A percentile compares a stretch with the other conserved stretches of the same genome.
phyloP scores from a whole-genome alignment of 2,797 vertebrate species.

The Hippopotamyrus pictus region DNA sequence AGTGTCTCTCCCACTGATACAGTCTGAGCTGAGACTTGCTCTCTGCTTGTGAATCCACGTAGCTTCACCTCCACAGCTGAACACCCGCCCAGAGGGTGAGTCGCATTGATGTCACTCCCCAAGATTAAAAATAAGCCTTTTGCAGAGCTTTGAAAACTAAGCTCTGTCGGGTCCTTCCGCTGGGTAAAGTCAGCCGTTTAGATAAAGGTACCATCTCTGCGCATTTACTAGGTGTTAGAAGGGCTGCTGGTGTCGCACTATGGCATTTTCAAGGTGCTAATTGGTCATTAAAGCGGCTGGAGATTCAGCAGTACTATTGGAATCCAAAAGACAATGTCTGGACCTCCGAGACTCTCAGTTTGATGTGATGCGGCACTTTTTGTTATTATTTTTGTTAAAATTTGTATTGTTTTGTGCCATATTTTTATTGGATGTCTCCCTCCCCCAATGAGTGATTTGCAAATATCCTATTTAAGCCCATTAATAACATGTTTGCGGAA shows the following conservation, averaged over 20 bases:
- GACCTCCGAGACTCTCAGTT: background rate
- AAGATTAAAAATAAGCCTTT: background rate
- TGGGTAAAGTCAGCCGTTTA: conserved; percentile 17
- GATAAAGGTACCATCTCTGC: conserved; percentile 37
- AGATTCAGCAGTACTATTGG: background rate
- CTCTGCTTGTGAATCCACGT: background rate
- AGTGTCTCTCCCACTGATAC: background rate
- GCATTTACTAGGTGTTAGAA: conserved; percentile 40
- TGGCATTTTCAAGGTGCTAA: conserved; percentile 46
- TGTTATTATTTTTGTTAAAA: background rate
- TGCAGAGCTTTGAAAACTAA: background rate
- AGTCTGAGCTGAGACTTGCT: background rate
- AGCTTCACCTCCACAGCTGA: background rate
- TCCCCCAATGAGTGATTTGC: background rate
- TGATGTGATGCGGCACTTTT: background rate
- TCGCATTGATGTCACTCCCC: background rate
- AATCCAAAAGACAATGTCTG: background rate
- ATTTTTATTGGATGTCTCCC: background rate
- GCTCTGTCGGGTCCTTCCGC: background rate
- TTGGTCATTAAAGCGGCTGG: conserved; percentile 43
- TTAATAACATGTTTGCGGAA: background rate
- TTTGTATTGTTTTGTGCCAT: background rate
- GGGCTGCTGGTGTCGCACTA: conserved; percentile 43
- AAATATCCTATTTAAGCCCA: background rate
- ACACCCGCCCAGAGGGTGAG: background rate